phyloP scores from a whole-genome alignment of 1,140 invertebrate genomes.

The Drosophila pallidifrons region DNA sequence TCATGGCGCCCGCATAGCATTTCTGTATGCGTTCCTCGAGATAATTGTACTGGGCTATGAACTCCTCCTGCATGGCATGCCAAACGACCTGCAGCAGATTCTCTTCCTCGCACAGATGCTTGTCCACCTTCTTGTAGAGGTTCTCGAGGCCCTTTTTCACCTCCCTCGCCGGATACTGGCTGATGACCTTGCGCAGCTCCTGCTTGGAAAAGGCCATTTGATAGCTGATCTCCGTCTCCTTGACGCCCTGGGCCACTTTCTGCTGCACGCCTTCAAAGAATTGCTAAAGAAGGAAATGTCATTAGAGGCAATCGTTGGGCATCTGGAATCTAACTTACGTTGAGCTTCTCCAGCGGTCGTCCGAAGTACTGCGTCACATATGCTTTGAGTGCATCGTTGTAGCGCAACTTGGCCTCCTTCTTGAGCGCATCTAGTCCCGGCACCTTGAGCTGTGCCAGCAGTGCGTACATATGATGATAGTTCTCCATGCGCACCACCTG shows the following conservation, averaged over 20 bases:
- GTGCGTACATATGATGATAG: slow-evolving; percentile 96
- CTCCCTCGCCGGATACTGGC: slow-evolving; percentile 97
- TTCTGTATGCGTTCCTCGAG: slow-evolving; percentile 97
- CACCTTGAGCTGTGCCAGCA: slow-evolving; percentile 96
- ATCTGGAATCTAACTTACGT: slow-evolving; percentile 87
- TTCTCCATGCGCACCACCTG: slow-evolving; percentile 99
- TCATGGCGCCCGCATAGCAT: slow-evolving; percentile 98
- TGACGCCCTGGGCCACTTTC: slow-evolving; percentile 96
- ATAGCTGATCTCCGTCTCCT: slow-evolving; percentile 98
- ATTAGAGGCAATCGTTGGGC: neutral
- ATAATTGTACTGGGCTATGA: slow-evolving; percentile 98
- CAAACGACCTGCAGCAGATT: slow-evolving; percentile 98
- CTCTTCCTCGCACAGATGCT: slow-evolving; percentile 97
- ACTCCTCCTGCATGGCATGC: slow-evolving; percentile 99
- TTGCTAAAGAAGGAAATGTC: slow-evolving; percentile 86
- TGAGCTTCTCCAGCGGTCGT: slow-evolving; percentile 97
- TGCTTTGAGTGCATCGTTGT: slow-evolving; percentile 94
- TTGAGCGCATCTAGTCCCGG: slow-evolving; percentile 93
- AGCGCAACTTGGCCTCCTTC: slow-evolving; percentile 96
- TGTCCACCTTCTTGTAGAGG: slow-evolving; percentile 98
- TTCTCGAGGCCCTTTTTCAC: slow-evolving; percentile 98
- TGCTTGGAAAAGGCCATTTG: slow-evolving; percentile 99
- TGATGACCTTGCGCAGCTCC: slow-evolving; percentile 97
- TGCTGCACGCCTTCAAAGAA: slow-evolving; percentile 98
- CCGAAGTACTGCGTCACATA: slow-evolving; percentile 98